phyloP scores from a whole-genome alignment of 2,797 vertebrate species.

The Phataginus tetradactyla region DNA sequence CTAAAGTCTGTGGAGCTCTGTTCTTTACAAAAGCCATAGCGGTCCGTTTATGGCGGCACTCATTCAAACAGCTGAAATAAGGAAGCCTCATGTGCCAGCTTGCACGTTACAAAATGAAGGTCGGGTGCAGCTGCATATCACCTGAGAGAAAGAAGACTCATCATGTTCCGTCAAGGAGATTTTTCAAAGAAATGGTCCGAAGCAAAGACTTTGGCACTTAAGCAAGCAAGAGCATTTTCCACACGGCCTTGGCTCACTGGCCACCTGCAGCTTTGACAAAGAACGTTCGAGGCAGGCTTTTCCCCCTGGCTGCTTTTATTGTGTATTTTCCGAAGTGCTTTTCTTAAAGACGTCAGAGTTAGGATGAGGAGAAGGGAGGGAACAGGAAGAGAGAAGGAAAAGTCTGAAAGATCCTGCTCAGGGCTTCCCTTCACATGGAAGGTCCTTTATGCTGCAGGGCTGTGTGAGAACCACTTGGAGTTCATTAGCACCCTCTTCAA shows the following conservation, averaged over 20 bases:
- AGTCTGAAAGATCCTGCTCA: conserved; percentile 30
- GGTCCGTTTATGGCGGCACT: conserved; percentile 10
- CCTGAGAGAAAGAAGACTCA: conserved; percentile 34
- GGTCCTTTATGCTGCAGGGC: not conserved
- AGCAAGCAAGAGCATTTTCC: conserved; percentile 23
- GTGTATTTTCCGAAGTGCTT: conserved; percentile 47
- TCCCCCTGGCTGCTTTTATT: conserved; percentile 1
- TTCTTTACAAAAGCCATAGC: not conserved
- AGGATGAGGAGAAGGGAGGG: not conserved
- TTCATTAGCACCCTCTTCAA: conserved; percentile 53
- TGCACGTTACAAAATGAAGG: conserved; percentile 18
- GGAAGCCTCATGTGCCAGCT: conserved; percentile 31
- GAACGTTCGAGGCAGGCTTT: not conserved
- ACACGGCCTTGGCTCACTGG: conserved; percentile 1
- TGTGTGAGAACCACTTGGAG: conserved; percentile 31
- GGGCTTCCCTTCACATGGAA: not conserved
- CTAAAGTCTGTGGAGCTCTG: not conserved
- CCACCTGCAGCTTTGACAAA: conserved; percentile 32
- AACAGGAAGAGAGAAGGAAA: not conserved
- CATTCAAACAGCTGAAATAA: conserved; percentile 59
- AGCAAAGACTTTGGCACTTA: conserved; percentile 38
- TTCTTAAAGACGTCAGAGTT: conserved; percentile 49
- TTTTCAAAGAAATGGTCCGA: conserved; percentile 37
- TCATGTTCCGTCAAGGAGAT: conserved; percentile 36
- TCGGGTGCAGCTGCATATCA: not conserved